These are phyloP conservation scores for Atethmia centrago DNA, from an alignment of 2,888 invertebrate species.

Conservation along the genomic window DNA sequence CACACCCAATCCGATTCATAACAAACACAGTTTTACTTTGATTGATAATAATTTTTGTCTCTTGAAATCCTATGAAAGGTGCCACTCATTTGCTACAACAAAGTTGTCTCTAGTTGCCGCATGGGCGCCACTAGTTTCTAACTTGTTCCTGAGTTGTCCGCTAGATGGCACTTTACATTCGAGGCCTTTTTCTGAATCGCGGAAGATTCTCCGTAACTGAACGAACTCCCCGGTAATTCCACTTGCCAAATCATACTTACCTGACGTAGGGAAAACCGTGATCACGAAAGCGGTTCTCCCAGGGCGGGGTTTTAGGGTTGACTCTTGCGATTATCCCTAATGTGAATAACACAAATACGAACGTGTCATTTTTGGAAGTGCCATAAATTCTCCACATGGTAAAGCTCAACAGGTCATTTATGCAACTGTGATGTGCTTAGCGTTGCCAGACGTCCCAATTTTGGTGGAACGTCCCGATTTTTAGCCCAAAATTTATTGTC, in stretches of 20 bases:
- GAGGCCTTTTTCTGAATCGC: background rate
- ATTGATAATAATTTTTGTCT: no score
- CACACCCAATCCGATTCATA: no score
- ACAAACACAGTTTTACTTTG: no score
- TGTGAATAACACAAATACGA: background rate
- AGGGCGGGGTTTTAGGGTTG: background rate
- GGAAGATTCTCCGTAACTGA: background rate
- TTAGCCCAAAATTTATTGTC: no score
- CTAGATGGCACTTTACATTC: conserved; percentile 41
- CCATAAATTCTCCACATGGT: no score
- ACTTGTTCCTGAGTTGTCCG: conserved; percentile 11
- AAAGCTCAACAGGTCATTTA: no score
- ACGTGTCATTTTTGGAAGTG: background rate
- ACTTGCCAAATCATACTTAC: background rate
- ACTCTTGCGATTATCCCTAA: background rate
- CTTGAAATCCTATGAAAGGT: background rate
- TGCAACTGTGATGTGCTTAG: background rate
- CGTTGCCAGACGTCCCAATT: no score
- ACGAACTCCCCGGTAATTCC: conserved; percentile 3
- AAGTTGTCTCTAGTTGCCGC: background rate
- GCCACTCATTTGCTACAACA: background rate
- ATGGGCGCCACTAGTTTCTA: background rate
- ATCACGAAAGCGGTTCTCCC: conserved; percentile 20
- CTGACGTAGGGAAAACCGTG: conserved; percentile 55
- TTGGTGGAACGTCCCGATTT: no score